These are phyloP conservation scores for Phalacrocorax brasilianus DNA, from an alignment of 2,113 vertebrate species.

Conservation along the genomic window DNA sequence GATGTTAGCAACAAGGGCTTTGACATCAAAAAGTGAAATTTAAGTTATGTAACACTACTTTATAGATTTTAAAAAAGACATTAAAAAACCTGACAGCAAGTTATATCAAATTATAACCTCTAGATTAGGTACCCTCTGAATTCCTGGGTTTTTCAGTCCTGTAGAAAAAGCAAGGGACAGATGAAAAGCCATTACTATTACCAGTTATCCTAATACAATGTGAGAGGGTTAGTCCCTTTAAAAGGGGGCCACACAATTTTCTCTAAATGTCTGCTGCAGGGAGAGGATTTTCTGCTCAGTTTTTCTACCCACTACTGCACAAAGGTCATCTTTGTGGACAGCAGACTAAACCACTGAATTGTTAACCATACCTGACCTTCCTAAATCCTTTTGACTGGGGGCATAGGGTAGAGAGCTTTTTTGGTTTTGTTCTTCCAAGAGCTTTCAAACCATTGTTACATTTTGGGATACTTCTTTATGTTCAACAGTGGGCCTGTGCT, in stretches of 20 bases:
- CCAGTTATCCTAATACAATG: not conserved
- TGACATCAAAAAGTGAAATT: not conserved
- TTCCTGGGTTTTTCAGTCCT: not conserved
- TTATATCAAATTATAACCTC: not conserved
- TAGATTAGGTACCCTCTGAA: not conserved
- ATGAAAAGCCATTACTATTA: not conserved
- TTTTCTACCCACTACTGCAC: not conserved
- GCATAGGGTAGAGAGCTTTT: not conserved
- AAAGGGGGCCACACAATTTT: not conserved
- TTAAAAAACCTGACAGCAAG: not conserved
- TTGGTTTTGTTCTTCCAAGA: not conserved
- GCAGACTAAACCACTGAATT: not conserved
- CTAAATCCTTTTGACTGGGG: not conserved
- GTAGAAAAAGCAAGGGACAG: not conserved
- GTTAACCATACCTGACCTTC: not conserved
- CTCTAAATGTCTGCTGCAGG: not conserved
- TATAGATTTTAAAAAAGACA: not conserved
- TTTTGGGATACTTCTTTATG: not conserved
- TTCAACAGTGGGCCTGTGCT: not conserved
- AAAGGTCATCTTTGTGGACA: not conserved
- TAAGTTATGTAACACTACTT: not conserved
- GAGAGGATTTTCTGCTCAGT: not conserved
- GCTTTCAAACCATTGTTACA: not conserved
- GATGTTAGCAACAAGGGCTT: not conserved
- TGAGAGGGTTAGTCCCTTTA: not conserved